Percentiles rank a stretch among this genome's conserved stretches.
These are phyloP conservation scores for Drosophila dunni DNA, from an alignment of 1,140 invertebrate species.

Conservation along the genomic window DNA sequence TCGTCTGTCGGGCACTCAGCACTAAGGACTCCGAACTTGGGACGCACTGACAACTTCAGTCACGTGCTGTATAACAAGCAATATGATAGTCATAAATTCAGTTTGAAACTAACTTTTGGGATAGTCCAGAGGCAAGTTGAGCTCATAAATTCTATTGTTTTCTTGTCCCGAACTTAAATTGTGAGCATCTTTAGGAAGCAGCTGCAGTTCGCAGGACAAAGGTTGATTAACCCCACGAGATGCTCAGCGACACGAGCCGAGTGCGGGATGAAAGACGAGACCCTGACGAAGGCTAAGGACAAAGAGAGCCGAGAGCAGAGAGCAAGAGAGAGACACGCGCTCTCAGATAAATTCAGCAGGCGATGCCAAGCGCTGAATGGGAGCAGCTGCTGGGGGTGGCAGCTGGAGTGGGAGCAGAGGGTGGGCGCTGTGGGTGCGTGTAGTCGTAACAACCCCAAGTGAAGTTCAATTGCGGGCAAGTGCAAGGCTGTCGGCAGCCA, in stretches of 20 bases:
- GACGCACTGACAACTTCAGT: neutral
- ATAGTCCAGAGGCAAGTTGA: slow-evolving; percentile 20
- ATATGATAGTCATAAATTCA: slow-evolving; percentile 40
- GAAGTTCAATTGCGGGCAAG: slow-evolving; percentile 74
- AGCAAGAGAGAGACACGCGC: slow-evolving; percentile 12
- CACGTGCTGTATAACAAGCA: slow-evolving; percentile 24
- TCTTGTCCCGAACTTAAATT: slow-evolving; percentile 47
- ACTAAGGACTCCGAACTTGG: neutral
- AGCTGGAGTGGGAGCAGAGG: neutral
- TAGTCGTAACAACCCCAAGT: slow-evolving; percentile 63
- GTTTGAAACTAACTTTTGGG: slow-evolving; percentile 41
- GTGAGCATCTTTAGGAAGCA: slow-evolving; percentile 26
- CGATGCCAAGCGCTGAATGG: slow-evolving; percentile 45
- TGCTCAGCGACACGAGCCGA: slow-evolving; percentile 28
- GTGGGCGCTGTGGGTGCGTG: neutral
- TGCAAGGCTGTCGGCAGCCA: slow-evolving; percentile 53
- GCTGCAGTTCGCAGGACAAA: slow-evolving; percentile 36
- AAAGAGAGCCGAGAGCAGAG: neutral
- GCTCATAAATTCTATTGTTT: slow-evolving; percentile 54
- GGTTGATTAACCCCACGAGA: slow-evolving; percentile 73
- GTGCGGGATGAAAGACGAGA: slow-evolving; percentile 14
- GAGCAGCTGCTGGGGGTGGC: slow-evolving; percentile 43
- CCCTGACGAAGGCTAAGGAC: neutral
- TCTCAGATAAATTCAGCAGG: slow-evolving; percentile 72
- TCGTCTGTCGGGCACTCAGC: too few relatives aligned